Base-by-base conservation (phyloP, 2,113 vertebrate species). In the Megalops atlanticus region DNA sequence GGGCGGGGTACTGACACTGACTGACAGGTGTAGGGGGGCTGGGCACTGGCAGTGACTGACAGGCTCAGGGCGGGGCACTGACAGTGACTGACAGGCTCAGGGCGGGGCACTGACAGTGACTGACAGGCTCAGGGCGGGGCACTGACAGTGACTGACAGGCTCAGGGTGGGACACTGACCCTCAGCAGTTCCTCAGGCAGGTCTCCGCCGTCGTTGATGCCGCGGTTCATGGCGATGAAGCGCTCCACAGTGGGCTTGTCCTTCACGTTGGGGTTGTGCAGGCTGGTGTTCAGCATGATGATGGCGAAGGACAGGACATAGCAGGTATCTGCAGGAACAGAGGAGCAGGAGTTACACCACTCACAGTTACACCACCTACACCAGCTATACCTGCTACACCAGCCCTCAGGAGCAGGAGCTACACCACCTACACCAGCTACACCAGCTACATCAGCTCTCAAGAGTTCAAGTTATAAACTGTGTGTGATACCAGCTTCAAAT, bases 281-380 rank as follows among this genome's bases (percentile, higher is more conserved):
- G 82, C 97, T 99, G 69, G 98, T 99, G 92, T 99, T 99, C 86
- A 99, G 83, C 98, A 99, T 99, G 92, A 99, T 99, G 85, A 99
- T 96, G 27, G 98, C 97, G 0, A 99, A 99, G 1, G 98, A 99
- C 77, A 99, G 92, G 74, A 99, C 96, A 0, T 99, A 99, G 84
- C 98, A 99, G 0, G 98, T 99, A 87, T 99, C 98, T 95, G 87
- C 0, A 41, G 43, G 68, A n/a, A n/a, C 70, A 76, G 40, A 58
- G 52, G 52, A 58, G 21, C 21, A 58, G 18, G 68, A 52, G 49
- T 58, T 24, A 58, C 21, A 58, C 52, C 21, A 16, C 7, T 16
- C 14, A 18, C 40, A 74, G 39, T n/a, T n/a, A n/a, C 72, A 74
- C 36, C 52, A 70, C 14, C 45, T 39, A 45, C 69, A 78, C 21